Evolutionary conservation across 2,888 invertebrate species (phyloP).

Genomic region (Erynnis tages): DNA sequence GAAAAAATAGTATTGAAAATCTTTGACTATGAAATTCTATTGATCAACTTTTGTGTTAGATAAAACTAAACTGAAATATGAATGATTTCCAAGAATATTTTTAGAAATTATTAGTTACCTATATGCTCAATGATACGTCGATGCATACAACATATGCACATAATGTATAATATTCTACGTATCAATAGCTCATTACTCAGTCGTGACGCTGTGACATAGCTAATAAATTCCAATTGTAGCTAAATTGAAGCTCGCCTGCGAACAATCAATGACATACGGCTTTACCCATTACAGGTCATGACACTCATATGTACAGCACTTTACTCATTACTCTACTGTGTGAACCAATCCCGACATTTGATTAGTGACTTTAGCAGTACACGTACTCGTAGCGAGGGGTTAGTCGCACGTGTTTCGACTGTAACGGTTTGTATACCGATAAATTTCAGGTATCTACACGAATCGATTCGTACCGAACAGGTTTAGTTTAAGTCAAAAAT

Average conservation of each 20-base stretch:
- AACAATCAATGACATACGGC: slow-evolving; percentile 26
- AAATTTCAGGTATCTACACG: too few species aligned
- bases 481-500: too few species aligned
- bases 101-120: too few species aligned
- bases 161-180: neutral
- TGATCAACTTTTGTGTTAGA: too few species aligned
- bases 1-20: too few species aligned
- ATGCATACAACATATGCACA: neutral
- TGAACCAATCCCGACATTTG: slow-evolving; percentile 13
- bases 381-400: neutral
- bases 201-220: slow-evolving; percentile 19
- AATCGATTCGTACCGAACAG: too few species aligned
- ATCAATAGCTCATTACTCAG: slow-evolving; percentile 23
- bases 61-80: too few species aligned
- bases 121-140: neutral
- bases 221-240: slow-evolving; percentile 28
- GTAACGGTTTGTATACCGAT: too few species aligned
- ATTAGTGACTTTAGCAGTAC: slow-evolving; percentile 8
- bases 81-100: too few species aligned
- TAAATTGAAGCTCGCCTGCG: slow-evolving; percentile 25
- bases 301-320: slow-evolving; percentile 27
- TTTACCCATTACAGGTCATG: slow-evolving; percentile 25
- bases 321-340: slow-evolving; percentile 21
- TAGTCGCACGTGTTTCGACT: neutral
- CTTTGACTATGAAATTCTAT: too few species aligned